Conservation (phyloP, 2,888 invertebrate species). For the Cosmia pyralina region DNA sequence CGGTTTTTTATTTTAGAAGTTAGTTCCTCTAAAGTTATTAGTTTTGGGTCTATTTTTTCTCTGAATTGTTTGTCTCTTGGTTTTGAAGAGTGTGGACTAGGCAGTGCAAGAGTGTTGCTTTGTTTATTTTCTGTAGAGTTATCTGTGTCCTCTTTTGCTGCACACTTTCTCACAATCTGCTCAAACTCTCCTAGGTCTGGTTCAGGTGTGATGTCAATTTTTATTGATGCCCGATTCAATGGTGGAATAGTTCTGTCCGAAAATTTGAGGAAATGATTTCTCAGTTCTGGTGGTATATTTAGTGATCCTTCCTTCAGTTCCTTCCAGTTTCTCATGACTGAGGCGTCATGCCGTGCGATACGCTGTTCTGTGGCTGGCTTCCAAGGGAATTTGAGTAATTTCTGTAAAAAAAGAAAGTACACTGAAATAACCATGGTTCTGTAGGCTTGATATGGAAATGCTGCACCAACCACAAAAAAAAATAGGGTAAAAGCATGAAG, state of each 20-base stretch:
- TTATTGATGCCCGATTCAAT: conserved; percentile 78
- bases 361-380: conserved; percentile 89
- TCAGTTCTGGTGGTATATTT: conserved; percentile 83
- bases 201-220: conserved; percentile 77
- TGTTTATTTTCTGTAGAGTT: conserved; percentile 32
- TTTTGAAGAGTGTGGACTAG: conserved; percentile 25
- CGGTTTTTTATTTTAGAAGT: conserved; percentile 78
- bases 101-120: conserved; percentile 31
- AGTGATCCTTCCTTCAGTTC: conserved; percentile 90
- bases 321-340: conserved; percentile 93
- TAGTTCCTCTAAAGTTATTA: conserved; percentile 82
- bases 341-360: conserved; percentile 92
- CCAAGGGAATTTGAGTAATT: conserved; percentile 93
- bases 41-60: conserved; percentile 68
- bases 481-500: no score
- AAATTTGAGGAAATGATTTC: conserved; percentile 92
- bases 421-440: not conserved
- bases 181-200: conserved; percentile 85
- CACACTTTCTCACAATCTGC: conserved; percentile 85
- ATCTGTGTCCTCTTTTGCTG: conserved; percentile 68
- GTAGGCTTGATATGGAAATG: no score
- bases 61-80: conserved; percentile 40
- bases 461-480: no score
- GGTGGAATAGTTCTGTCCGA: conserved; percentile 89
- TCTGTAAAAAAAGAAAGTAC: conserved; percentile 80